Evolutionary conservation across 1,140 invertebrate species (phyloP).

Genomic region (Pseudomyrmex dendroicus): DNA sequence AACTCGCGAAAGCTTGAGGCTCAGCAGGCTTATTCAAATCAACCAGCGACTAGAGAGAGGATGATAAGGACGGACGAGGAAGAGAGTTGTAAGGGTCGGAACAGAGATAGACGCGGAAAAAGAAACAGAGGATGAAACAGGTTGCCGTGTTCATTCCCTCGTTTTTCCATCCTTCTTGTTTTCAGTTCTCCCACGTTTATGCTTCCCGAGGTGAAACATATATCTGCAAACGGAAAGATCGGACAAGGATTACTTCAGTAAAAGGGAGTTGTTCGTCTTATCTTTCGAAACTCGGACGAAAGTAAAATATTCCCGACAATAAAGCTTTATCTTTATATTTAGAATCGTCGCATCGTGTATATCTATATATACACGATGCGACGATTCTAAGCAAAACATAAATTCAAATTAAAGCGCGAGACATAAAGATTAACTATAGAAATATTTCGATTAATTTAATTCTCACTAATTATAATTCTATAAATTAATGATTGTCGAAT

Average conservation of each 20-base stretch:
- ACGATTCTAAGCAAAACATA: too few species aligned
- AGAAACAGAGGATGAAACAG: slow-evolving; percentile 41
- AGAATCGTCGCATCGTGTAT: neutral
- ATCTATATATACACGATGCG: too few species aligned
- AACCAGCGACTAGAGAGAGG: slow-evolving; percentile 37
- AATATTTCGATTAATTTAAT: too few species aligned
- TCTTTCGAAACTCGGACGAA: slow-evolving; percentile 18
- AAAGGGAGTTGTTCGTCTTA: slow-evolving; percentile 26
- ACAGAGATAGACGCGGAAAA: slow-evolving; percentile 14
- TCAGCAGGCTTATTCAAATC: slow-evolving; percentile 78
- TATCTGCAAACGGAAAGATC: neutral
- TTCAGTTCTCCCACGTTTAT: slow-evolving; percentile 31
- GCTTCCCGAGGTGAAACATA: slow-evolving; percentile 22
- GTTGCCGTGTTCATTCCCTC: slow-evolving; percentile 56
- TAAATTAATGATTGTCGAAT: too few species aligned
- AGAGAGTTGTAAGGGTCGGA: neutral
- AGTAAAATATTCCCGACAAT: slow-evolving; percentile 21
- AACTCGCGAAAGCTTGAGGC: slow-evolving; percentile 68
- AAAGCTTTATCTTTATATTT: neutral
- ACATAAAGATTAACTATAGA: too few species aligned
- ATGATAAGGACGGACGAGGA: neutral
- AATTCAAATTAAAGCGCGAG: neutral
- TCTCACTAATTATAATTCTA: too few species aligned
- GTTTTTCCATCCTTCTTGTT: slow-evolving; percentile 39
- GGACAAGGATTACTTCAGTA: slow-evolving; percentile 34